A percentile compares a stretch with the other conserved stretches of the same genome.
Evolutionary conservation across 1,140 invertebrate species (phyloP).

Genomic region (Eciton burchellii): DNA sequence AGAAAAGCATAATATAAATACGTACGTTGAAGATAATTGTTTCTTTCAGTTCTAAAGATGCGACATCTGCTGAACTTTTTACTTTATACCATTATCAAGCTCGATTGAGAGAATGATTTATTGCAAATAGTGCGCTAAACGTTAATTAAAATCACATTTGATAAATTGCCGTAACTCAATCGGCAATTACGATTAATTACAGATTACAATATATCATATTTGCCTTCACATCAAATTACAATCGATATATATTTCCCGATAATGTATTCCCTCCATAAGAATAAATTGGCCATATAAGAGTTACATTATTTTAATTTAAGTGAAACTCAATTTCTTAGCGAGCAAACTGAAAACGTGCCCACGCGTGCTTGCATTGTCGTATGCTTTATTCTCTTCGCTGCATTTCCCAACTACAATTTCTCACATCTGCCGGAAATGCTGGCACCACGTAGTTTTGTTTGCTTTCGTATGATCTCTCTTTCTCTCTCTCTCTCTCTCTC

Average conservation of each 20-base stretch:
- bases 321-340: conserved; percentile 18
- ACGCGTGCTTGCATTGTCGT: conserved; percentile 13
- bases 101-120: background rate
- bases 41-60: background rate
- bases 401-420: conserved; percentile 49
- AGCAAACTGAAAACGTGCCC: background rate
- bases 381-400: conserved; percentile 24
- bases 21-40: background rate
- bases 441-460: conserved; percentile 38
- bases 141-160: background rate
- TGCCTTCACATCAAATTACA: background rate
- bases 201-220: no score
- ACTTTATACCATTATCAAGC: background rate
- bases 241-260: background rate
- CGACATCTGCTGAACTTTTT: background rate
- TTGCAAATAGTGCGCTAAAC: background rate
- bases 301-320: background rate
- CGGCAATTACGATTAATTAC: background rate
- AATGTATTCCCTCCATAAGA: background rate
- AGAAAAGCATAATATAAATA: background rate
- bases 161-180: background rate
- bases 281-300: background rate
- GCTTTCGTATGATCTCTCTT: conserved; percentile 24
- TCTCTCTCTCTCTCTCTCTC: no score
- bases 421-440: conserved; percentile 37